These are phyloP conservation scores for Muricea muricata DNA, from an alignment of 92 coral and sea anemone species.

Conservation along the genomic window DNA sequence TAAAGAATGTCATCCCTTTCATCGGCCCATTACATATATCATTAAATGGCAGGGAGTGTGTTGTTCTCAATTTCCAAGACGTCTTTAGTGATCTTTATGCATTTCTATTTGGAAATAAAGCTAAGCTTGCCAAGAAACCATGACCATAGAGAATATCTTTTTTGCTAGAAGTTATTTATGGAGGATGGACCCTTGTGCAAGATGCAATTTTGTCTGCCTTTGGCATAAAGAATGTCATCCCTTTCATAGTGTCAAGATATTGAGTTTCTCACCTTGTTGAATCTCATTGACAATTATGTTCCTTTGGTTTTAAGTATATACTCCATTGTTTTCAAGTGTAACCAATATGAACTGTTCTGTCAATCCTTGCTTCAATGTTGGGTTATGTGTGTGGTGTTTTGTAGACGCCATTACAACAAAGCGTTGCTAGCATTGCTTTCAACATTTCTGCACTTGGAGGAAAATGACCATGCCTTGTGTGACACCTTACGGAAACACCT, in stretches of 20 bases:
- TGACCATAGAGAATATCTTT: not conserved
- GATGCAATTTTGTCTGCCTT: not conserved
- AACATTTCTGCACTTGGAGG: not conserved
- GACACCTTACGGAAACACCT: not conserved
- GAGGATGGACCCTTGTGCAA: not conserved
- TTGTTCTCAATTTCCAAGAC: not conserved
- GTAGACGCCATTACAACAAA: not conserved
- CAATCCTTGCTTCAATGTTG: not conserved
- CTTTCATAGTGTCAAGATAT: slow-evolving; percentile 1
- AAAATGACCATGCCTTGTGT: not conserved
- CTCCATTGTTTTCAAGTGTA: not conserved
- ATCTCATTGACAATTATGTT: not conserved
- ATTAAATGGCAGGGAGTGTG: not conserved
- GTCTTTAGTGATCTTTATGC: slow-evolving; percentile 6
- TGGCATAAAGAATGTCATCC: not conserved
- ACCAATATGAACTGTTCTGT: not conserved
- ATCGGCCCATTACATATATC: slow-evolving; percentile 18
- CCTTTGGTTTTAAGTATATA: not conserved
- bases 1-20: not conserved
- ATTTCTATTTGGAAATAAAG: slow-evolving; percentile 16
- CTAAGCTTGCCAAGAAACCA: slow-evolving; percentile 22
- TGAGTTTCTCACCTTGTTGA: not conserved
- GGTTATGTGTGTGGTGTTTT: slow-evolving; percentile 9
- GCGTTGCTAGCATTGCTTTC: not conserved
- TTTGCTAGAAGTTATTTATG: not conserved